A percentile compares a stretch with the other conserved stretches of the same genome.
phyloP scores from a whole-genome alignment of 2,113 vertebrate species.

The Eulemur macaco region DNA sequence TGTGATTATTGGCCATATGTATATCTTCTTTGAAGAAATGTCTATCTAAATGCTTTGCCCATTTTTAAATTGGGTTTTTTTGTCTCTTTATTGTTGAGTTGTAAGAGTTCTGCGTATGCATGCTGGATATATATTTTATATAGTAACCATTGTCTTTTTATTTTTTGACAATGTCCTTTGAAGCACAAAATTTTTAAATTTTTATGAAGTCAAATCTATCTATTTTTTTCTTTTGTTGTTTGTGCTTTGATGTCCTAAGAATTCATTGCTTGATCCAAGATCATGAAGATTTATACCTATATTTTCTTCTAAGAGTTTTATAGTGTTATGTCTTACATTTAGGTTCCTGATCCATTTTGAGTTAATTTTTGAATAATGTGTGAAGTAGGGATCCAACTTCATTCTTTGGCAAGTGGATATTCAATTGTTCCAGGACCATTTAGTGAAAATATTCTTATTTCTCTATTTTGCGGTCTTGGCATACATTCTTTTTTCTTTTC shows the following conservation, averaged over 20 bases:
- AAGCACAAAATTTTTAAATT: neutral
- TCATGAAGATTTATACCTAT: neutral
- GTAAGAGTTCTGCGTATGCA: neutral
- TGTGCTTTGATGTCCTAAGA: neutral
- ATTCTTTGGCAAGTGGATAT: neutral
- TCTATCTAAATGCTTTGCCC: neutral
- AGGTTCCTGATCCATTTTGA: neutral
- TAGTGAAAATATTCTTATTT: neutral
- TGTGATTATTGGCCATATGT: neutral
- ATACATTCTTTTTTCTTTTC: too few relatives aligned
- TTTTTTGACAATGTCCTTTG: neutral
- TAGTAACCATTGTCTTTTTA: neutral
- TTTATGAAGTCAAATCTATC: neutral
- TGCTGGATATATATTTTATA: neutral
- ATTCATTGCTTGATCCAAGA: neutral
- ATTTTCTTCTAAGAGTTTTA: neutral
- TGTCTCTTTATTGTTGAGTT: neutral
- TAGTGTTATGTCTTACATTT: neutral
- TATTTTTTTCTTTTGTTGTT: neutral
- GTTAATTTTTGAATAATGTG: neutral
- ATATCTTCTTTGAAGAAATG: neutral
- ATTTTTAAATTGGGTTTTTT: neutral
- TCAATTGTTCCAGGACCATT: neutral
- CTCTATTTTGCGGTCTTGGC: neutral
- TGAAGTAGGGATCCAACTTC: neutral